Evolutionary conservation across 2,113 vertebrate genomes (phyloP), one percentile per base, ranked within the genome.

Genomic region (Leptobrachium leishanense): DNA sequence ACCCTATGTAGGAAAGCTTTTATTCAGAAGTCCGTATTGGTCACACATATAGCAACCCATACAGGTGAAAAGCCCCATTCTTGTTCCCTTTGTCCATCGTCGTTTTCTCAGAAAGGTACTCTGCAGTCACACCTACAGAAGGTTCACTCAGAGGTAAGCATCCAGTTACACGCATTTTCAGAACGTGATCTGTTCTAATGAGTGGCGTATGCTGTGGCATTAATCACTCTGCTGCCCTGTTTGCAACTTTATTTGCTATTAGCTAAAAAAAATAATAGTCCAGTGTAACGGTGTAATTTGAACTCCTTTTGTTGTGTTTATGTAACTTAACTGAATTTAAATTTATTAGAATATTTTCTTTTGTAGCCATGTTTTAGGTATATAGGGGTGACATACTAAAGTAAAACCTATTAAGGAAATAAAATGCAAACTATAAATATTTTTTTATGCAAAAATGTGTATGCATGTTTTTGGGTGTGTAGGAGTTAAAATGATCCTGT

Each of bases 21-120:
- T 88, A 99, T 99, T 94, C 98, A 99, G 94, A 99, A 99, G 93
- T 97, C 97, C 88, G 98, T 97, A 43, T 90, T 99, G 88, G 97
- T 98, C 90, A 99, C 97, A 31, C 98, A 99, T 85, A 99, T 98
- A 97, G 93, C 97, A 78, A 95, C 96, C 81, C 97, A 99, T 84
- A 99, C 98, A 0, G 98, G 98, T 7, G 98, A 98, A 88, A 99
- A 98, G 84, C 97, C 98, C 11, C 96, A 99, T 6, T 92, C 97
- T 85, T 99, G 98, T 90, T 91, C 95, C 86, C 95, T 97, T 76
- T 99, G 98, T 87, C 97, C 98, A 0, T 96, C 97, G 0, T 97
- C 98, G 70, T 99, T 99, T 87, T 99, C 98, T 76, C 98, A 99
- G 88, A 98, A 98, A 84, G 98, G 98, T 81, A 99, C 98, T 84